Evolutionary conservation across 2,113 vertebrate genomes (phyloP).

Genomic region (Bungarus multicinctus): DNA sequence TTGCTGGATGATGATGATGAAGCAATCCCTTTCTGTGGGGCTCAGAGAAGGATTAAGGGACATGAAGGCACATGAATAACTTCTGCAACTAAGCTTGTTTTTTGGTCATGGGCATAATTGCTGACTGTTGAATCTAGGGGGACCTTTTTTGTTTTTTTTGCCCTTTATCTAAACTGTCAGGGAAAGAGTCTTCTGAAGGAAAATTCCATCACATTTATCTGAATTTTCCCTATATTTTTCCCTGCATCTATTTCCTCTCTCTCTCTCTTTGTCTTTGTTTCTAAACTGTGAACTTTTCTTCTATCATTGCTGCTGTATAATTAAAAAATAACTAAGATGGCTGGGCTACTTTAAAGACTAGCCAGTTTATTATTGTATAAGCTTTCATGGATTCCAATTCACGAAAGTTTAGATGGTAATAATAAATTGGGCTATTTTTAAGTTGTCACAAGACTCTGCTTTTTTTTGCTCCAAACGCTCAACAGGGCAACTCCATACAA

Average conservation of each 20-base stretch:
- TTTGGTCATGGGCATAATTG: not conserved
- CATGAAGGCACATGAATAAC: constrained; percentile 6
- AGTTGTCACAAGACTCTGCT: not conserved
- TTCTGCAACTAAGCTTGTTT: constrained; percentile 16
- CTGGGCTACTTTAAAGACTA: not conserved
- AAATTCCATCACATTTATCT: not conserved
- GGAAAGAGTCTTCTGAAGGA: not conserved
- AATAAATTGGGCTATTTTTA: not conserved
- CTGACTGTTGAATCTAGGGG: not conserved
- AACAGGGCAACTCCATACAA: not conserved
- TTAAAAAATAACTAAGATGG: not conserved
- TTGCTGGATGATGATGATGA: not conserved
- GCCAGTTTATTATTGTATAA: not conserved
- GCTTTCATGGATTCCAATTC: not conserved
- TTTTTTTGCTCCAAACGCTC: not conserved
- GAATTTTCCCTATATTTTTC: not conserved
- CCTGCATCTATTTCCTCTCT: not conserved
- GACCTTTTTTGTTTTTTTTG: not conserved
- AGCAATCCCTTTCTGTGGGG: not conserved
- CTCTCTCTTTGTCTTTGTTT: not conserved
- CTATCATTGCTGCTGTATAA: not conserved
- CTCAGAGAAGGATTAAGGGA: not conserved
- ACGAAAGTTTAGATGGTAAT: not conserved
- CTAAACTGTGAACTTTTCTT: not conserved
- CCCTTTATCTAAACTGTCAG: not conserved